phyloP scores from a whole-genome alignment of 2,888 invertebrate species.

The Molorchus minor region DNA sequence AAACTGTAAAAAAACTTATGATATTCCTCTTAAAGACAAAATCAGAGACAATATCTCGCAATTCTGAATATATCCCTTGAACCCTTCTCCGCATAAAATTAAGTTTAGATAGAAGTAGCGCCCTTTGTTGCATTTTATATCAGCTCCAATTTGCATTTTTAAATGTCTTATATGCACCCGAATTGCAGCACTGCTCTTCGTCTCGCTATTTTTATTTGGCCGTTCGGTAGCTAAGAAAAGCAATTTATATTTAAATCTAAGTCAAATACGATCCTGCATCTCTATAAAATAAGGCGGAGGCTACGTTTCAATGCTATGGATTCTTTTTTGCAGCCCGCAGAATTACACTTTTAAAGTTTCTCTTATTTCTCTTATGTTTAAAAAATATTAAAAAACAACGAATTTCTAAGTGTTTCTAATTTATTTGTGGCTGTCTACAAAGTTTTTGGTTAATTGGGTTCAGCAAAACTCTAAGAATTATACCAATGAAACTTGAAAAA shows the following conservation, averaged over 20 bases:
- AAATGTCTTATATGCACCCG: conserved; percentile 3
- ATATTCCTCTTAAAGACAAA: no score
- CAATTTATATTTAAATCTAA: conserved; percentile 20
- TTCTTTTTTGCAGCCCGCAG: background rate
- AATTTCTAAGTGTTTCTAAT: no score
- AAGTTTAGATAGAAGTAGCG: background rate
- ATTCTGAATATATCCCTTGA: no score
- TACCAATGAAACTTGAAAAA: no score
- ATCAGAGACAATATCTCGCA: no score
- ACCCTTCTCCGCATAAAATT: background rate
- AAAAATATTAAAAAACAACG: no score
- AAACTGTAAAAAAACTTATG: no score
- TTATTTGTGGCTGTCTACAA: no score
- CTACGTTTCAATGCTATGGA: background rate
- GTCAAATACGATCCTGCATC: conserved; percentile 3
- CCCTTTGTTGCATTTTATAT: conserved; percentile 6
- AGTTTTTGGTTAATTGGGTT: no score
- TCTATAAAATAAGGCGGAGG: background rate
- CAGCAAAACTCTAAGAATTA: no score
- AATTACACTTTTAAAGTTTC: conserved; percentile 2
- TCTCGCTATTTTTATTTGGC: conserved; percentile 15
- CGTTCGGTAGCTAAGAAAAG: conserved; percentile 7
- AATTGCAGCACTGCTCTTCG: conserved; percentile 5
- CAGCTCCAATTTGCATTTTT: conserved; percentile 13
- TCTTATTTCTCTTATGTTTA: no score